Evolutionary conservation across 2,113 vertebrate genomes (phyloP).

Genomic region (Ciconia stormi): DNA sequence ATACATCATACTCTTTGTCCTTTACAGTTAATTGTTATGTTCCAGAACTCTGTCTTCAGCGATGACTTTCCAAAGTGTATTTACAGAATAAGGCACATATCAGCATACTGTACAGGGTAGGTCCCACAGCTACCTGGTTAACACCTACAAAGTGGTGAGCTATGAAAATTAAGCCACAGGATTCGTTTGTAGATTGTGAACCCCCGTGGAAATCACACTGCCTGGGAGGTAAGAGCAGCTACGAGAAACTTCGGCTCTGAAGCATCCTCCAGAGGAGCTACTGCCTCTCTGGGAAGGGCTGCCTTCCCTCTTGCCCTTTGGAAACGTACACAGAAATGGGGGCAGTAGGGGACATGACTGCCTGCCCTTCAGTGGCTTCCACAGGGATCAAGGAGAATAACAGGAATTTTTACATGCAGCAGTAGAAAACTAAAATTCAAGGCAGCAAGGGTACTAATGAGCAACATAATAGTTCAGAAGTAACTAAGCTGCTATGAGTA

Average conservation of each 20-base stretch:
- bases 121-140: background rate
- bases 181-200: background rate
- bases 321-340: background rate
- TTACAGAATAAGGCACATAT: rapidly evolving
- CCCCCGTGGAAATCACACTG: background rate
- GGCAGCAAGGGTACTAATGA: background rate
- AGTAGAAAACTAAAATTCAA: background rate
- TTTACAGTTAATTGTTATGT: background rate
- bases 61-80: background rate
- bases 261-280: background rate
- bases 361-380: background rate
- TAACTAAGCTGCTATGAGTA: background rate
- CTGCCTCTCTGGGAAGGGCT: background rate
- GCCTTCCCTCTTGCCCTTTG: background rate
- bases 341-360: rapidly evolving
- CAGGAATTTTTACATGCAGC: background rate
- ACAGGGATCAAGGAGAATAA: background rate
- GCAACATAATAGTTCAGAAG: background rate
- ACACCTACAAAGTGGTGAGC: background rate
- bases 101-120: rapidly evolving
- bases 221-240: background rate
- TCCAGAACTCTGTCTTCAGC: background rate
- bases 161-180: background rate
- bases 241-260: background rate
- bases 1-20: background rate